phyloP scores from a whole-genome alignment of 2,797 vertebrate species.

The Streptopelia turtur region DNA sequence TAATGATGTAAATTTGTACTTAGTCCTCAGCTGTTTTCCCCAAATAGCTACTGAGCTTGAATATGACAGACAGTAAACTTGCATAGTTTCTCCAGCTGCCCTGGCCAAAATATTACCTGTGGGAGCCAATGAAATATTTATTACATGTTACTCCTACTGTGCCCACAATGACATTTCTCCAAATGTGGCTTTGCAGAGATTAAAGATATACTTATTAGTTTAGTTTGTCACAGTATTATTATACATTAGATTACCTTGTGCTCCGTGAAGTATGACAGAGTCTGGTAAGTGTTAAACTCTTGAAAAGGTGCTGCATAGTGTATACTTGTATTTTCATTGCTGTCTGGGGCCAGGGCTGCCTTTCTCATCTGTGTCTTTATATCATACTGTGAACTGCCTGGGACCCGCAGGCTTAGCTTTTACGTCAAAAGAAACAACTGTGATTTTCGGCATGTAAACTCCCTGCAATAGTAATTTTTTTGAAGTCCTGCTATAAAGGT shows the following conservation, averaged over 20 bases:
- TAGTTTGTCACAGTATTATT: constrained; percentile 6
- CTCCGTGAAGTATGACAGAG: not conserved
- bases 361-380: not conserved
- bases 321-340: not conserved
- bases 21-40: constrained; percentile 67
- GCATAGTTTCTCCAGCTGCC: constrained; percentile 69
- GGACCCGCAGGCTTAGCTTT: not conserved
- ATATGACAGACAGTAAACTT: constrained; percentile 54
- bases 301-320: not conserved
- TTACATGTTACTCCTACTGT: constrained; percentile 54
- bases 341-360: not conserved
- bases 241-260: constrained; percentile 20
- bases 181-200: constrained; percentile 44
- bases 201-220: constrained; percentile 43
- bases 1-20: constrained; percentile 56
- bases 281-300: not conserved
- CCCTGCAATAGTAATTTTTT: not conserved
- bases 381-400: not conserved
- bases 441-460: not conserved
- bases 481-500: not conserved
- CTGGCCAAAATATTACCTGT: constrained; percentile 71
- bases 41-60: constrained; percentile 60
- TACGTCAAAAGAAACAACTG: not conserved
- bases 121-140: constrained; percentile 66
- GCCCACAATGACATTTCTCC: constrained; percentile 40